Base-by-base conservation (phyloP, 2,888 invertebrate species). In the Phanerotoma sp. region DNA sequence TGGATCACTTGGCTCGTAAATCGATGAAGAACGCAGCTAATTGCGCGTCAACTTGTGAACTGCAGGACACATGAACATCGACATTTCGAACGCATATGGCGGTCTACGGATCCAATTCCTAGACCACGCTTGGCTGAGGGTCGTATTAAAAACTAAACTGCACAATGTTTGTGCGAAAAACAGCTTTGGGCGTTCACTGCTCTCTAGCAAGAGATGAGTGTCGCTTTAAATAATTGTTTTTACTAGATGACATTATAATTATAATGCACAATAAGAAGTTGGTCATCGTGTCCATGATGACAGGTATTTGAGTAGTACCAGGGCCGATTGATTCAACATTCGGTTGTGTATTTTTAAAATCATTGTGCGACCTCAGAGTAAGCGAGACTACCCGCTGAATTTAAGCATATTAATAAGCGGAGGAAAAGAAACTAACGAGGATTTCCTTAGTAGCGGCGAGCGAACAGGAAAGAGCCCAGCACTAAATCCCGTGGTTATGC, bases 11-110 rank as follows among this genome's bases (percentile, higher is more conserved):
- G 81, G 81, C 80, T 82, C 81, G 79, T 79, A 79, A 77, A 78
- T 82, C 82, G 81, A 82, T 82, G 82, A 82, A 82, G 80, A 81
- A 80, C 81, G 82, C 81, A 82, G 80, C 75, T 66, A 76, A 73
- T 61, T 75, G 77, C 73, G 75, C 69, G 72, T 73, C 68, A 67
- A 72, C 70, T 73, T 79, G 78, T 78, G 77, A 79, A 77, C 74
- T 78, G 79, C 79, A 80, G 78, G 77, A 80, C 79, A 80, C 81
- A 79, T 79, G 79, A 85, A 79, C 83, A 82, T 82, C 80, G 82
- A 83, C 79, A 78, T 79, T 82, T 83, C 77, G 82, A 83, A 83
- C 81, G 82, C 82, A 82, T 75, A 81, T 82, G 79, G 82, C 81
- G 79, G 79, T 79, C 77, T 75, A 71, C 73, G 79, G 77, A 69